Evolutionary conservation across 2,888 invertebrate species (phyloP).

Genomic region (Acanthoscelides obtectus): DNA sequence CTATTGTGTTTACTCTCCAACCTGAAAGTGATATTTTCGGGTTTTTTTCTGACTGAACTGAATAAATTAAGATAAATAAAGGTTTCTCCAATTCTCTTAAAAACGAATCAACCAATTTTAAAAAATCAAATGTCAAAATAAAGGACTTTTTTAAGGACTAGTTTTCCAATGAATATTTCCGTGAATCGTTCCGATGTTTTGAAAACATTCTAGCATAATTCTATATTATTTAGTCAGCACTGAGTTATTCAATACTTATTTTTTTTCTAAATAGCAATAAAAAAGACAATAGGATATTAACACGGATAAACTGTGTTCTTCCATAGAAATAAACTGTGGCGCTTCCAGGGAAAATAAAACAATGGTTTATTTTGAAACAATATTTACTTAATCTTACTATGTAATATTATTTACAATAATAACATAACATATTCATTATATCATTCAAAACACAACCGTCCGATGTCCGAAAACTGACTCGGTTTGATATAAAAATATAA

Average conservation of each 20-base stretch:
- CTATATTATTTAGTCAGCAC: not conserved
- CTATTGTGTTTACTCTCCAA: too few relatives aligned
- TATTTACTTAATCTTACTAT: slow-evolving; percentile 29
- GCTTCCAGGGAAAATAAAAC: slow-evolving; percentile 7
- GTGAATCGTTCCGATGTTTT: too few relatives aligned
- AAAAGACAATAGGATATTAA: not conserved
- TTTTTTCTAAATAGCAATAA: not conserved
- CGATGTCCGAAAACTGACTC: slow-evolving; percentile 25
- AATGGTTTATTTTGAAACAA: slow-evolving; percentile 16
- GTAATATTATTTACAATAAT: slow-evolving; percentile 43
- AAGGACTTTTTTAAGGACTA: too few relatives aligned
- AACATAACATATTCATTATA: slow-evolving; percentile 39
- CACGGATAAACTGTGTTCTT: not conserved
- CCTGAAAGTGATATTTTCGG: too few relatives aligned
- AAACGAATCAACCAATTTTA: too few relatives aligned
- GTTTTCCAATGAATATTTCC: too few relatives aligned
- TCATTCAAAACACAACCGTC: slow-evolving; percentile 40
- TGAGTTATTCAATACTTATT: not conserved
- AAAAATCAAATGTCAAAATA: too few relatives aligned
- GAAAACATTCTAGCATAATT: not conserved
- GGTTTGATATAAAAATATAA: slow-evolving; percentile 42
- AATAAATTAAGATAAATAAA: too few relatives aligned
- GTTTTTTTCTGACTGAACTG: too few relatives aligned
- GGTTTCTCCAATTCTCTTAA: too few relatives aligned
- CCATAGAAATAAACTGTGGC: not conserved